Base-by-base conservation (phyloP, 2,113 vertebrate genomes). In the Epinephelus lanceolatus region DNA sequence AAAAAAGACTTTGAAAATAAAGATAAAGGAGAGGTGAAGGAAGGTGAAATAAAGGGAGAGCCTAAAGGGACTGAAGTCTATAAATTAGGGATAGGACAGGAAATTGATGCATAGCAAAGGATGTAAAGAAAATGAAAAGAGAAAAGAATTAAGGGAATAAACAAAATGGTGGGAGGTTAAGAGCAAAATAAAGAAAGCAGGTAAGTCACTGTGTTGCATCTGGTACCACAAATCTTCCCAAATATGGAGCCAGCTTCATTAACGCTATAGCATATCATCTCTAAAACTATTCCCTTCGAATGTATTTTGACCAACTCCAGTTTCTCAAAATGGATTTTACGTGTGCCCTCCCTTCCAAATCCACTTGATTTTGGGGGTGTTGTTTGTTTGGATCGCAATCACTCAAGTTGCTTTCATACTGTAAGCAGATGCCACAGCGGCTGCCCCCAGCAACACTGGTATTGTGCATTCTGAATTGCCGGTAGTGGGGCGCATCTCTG, bases 1-100 rank as follows among this genome's bases (percentile, higher is more conserved):
- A 80, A 75, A 62, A 45, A 23, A 81, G 45, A 86, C 59, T 88
- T 84, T 82, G 75, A 83, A 87, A 78, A 80, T 84, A 84, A 76
- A 84, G 65, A 82, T 80, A 72, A 89, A 86, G 70, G 72, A 78
- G 87, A 67, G 77, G 52, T 76, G 73, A 83, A 65, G 30, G 66
- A 63, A 80, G 62, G 40, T 80, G 62, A 85, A 80, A 76, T 78
- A 77, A 68, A 69, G 66, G n/a, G 55, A 76, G 42, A 57, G 57
- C 55, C 69, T 57, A 15, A 65, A 40, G 67, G 62, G 74, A 37
- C 30, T 49, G n/a, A 63, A 40, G 60, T 30, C 40, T 73, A 62
- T 53, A 76, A 12, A 71, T 42, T 30, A 19, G 57, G 7, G 52
- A 57, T 21, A 33, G 49, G 49, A 65, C 10, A 55, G 30, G 61